A percentile compares a stretch with the other conserved stretches of the same genome.
phyloP scores from a whole-genome alignment of 2,797 vertebrate species.

The Pseudochirops corinnae region DNA sequence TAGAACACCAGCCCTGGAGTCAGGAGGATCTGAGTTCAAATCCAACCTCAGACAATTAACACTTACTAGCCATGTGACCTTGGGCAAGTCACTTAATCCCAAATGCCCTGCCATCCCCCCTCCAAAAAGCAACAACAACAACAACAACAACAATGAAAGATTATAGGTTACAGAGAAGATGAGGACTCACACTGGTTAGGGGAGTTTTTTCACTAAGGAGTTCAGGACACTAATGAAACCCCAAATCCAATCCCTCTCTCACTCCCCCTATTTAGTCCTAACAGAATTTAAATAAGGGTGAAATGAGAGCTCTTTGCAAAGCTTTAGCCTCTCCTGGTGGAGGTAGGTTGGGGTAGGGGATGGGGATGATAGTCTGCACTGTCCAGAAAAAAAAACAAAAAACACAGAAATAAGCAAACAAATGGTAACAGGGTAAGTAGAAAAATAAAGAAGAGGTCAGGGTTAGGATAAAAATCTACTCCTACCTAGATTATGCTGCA shows the following conservation, averaged over 20 bases:
- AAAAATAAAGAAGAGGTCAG: not conserved
- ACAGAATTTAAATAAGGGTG: not conserved
- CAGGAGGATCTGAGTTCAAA: no score
- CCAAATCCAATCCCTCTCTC: not conserved
- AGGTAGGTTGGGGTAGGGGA: not conserved
- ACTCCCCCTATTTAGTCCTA: not conserved
- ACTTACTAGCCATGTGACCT: no score
- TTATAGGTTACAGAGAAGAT: not conserved
- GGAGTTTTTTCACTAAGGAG: not conserved
- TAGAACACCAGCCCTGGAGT: no score
- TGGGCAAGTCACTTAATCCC: no score
- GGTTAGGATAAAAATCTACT: not conserved
- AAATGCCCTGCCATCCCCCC: no score
- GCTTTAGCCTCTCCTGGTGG: not conserved
- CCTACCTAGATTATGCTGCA: not conserved
- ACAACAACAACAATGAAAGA: not conserved
- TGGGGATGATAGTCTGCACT: not conserved
- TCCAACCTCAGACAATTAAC: no score
- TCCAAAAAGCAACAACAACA: no score
- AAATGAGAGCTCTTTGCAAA: not conserved
- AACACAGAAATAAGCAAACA: not conserved
- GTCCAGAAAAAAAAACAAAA: not conserved
- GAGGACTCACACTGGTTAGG: not conserved
- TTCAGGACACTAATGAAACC: not conserved
- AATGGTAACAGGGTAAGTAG: not conserved